A percentile compares a stretch with the other conserved stretches of the same genome.
phyloP scores from a whole-genome alignment of 2,797 vertebrate species.

The Enteromius argenteus region DNA sequence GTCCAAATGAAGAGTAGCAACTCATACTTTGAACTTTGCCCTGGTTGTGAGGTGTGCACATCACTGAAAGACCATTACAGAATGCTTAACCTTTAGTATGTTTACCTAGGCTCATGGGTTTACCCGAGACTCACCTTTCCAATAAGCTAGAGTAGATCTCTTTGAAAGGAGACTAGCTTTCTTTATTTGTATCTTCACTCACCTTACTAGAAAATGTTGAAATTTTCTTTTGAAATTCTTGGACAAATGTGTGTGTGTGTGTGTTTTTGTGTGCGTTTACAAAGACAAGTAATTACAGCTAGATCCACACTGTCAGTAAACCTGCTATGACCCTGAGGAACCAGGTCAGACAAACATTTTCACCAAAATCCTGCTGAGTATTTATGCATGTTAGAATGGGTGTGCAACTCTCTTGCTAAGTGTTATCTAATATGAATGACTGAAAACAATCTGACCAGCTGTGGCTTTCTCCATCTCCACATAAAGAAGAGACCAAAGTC shows the following conservation, averaged over 20 bases:
- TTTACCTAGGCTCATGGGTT: constrained; percentile 26
- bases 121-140: constrained; percentile 8
- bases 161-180: neutral
- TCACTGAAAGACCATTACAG: constrained; percentile 22
- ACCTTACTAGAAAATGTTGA: constrained; percentile 29
- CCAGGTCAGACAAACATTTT: constrained; percentile 44
- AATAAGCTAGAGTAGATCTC: neutral
- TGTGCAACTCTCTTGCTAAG: constrained; percentile 20
- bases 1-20: neutral
- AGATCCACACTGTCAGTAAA: constrained; percentile 39
- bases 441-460: constrained; percentile 40
- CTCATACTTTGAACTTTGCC: constrained; percentile 48
- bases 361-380: constrained; percentile 28
- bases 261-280: neutral
- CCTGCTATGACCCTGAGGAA: constrained; percentile 38
- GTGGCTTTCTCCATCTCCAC: neutral
- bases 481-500: neutral
- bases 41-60: constrained; percentile 1
- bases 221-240: neutral
- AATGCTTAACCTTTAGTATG: constrained; percentile 42
- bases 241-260: neutral
- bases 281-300: constrained; percentile 37
- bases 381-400: neutral
- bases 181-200: neutral
- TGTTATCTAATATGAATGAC: constrained; percentile 36